Percentiles rank a stretch among this genome's conserved stretches.
Evolutionary conservation across 2,113 vertebrate species (phyloP).

Genomic region (Bos taurus): ARS-UCD2.0 NC_037329.1:31303001-31303500

Average conservation of each 20-base stretch:
- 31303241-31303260: background rate
- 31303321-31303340: background rate
- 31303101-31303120: background rate
- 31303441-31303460: background rate
- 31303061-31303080: background rate
- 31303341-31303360: background rate
- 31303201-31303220: conserved; percentile 21
- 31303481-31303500: background rate
- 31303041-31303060: background rate
- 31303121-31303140: background rate
- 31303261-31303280: background rate
- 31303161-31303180: background rate
- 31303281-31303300: background rate
- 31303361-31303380: background rate
- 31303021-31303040: background rate
- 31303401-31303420: background rate
- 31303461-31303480: background rate
- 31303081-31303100: background rate
- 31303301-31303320: background rate
- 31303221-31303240: background rate
- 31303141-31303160: background rate
- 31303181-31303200: background rate
- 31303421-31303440: background rate
- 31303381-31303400: background rate
- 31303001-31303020: background rate